These are phyloP conservation scores for Dryococelus australis DNA, from an alignment of 2,888 invertebrate genomes.

Conservation along the genomic window DNA sequence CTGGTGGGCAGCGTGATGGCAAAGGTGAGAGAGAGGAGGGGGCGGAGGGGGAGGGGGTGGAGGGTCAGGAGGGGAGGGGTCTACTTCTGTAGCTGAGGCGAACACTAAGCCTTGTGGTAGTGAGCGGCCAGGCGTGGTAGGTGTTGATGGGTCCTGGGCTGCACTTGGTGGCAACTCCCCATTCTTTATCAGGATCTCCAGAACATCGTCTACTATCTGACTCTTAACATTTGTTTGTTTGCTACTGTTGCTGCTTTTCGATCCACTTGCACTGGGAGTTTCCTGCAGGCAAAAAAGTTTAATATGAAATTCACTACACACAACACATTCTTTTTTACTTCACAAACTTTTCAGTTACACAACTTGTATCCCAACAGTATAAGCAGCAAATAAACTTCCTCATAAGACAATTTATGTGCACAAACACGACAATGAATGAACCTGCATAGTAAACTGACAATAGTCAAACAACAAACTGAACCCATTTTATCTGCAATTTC, in stretches of 20 bases:
- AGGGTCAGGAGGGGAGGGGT: slow-evolving; percentile 43
- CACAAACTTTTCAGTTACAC: too few species aligned
- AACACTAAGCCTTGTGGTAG: slow-evolving; percentile 57
- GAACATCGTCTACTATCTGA: slow-evolving; percentile 88
- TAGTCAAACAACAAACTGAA: too few species aligned
- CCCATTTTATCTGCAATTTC: too few species aligned
- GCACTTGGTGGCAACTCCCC: slow-evolving; percentile 92
- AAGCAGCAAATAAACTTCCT: too few species aligned
- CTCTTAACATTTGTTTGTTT: slow-evolving; percentile 63
- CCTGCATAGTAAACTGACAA: too few species aligned
- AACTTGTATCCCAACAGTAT: too few species aligned
- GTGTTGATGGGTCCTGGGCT: slow-evolving; percentile 73
- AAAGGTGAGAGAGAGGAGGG: slow-evolving; percentile 56
- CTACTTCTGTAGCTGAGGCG: slow-evolving; percentile 47
- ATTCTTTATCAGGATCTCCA: slow-evolving; percentile 92
- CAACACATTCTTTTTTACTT: too few species aligned
- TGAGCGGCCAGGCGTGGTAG: slow-evolving; percentile 61
- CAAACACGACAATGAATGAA: too few species aligned
- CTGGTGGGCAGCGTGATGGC: slow-evolving; percentile 52
- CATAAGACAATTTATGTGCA: too few species aligned
- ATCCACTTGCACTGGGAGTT: background rate
- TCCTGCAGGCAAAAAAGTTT: background rate
- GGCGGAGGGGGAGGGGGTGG: slow-evolving; percentile 54
- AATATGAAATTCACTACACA: too few species aligned
- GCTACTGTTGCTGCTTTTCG: background rate